phyloP scores from a whole-genome alignment of 2,888 invertebrate species.

The Rhorus exstirpatorius region DNA sequence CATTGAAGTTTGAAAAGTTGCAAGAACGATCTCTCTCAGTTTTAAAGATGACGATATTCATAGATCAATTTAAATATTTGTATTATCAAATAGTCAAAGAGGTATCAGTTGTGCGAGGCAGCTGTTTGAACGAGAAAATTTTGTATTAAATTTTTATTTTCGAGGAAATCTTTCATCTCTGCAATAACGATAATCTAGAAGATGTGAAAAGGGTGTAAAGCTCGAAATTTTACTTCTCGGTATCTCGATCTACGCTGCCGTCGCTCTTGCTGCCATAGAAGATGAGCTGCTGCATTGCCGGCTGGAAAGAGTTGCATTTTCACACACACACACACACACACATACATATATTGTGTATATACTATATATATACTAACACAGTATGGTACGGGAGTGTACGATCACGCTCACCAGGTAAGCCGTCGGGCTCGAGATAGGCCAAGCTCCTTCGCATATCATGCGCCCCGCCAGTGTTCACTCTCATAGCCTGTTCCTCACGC shows the following conservation, averaged over 20 bases:
- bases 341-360: background rate
- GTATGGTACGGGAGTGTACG: too few relatives aligned
- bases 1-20: too few relatives aligned
- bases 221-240: conserved; percentile 14
- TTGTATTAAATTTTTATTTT: too few relatives aligned
- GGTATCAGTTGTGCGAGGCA: too few relatives aligned
- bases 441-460: conserved; percentile 62
- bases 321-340: background rate
- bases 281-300: conserved; percentile 18
- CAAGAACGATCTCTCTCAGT: too few relatives aligned
- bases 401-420: conserved; percentile 41
- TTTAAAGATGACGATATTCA: too few relatives aligned
- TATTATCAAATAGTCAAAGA: too few relatives aligned
- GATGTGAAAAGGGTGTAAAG: conserved; percentile 25
- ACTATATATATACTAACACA: too few relatives aligned
- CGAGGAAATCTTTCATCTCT: too few relatives aligned
- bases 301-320: conserved; percentile 23
- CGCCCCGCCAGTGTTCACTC: conserved; percentile 40
- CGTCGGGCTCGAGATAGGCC: conserved; percentile 50
- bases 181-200: conserved; percentile 11
- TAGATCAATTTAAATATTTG: too few relatives aligned
- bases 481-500: conserved; percentile 55
- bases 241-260: conserved; percentile 24
- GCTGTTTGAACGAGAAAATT: too few relatives aligned
- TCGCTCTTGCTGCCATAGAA: conserved; percentile 28